Evolutionary conservation across 1,140 invertebrate genomes (phyloP).

Genomic region (Neodiprion lecontei): DNA sequence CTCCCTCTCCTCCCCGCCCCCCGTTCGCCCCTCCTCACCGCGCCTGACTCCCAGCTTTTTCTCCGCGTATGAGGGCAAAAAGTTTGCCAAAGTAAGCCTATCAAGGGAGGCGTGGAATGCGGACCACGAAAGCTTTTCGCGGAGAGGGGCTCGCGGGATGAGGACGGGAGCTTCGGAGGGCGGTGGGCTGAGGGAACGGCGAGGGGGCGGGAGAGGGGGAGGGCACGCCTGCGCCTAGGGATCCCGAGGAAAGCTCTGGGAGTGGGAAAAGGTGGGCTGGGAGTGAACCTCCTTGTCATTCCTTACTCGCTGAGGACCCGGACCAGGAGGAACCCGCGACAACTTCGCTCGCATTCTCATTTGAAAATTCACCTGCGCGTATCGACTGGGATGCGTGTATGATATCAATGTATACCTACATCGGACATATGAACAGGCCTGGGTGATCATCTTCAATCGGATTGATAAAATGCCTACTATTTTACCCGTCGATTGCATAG

Average conservation of each 20-base stretch:
- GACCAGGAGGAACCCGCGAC: conserved; percentile 23
- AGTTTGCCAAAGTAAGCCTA: conserved; percentile 49
- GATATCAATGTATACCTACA: conserved; percentile 25
- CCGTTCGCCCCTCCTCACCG: conserved; percentile 1
- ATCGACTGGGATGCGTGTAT: conserved; percentile 37
- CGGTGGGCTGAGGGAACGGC: conserved; percentile 26
- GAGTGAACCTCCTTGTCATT: conserved; percentile 37
- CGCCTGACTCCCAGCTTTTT: conserved; percentile 16
- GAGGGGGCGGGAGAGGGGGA: conserved; percentile 16
- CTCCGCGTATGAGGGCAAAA: conserved; percentile 32
- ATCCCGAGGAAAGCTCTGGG: too few relatives aligned
- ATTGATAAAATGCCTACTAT: too few relatives aligned
- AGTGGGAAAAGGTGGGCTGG: neutral
- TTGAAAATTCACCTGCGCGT: conserved; percentile 26
- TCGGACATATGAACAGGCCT: too few relatives aligned
- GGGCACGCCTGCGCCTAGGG: conserved; percentile 14
- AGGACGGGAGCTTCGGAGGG: conserved; percentile 5
- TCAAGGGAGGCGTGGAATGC: conserved; percentile 53
- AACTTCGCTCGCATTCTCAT: neutral
- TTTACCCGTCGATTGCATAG: too few relatives aligned
- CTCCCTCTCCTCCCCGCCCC: neutral
- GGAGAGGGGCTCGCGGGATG: conserved; percentile 38
- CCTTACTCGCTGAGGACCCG: conserved; percentile 32
- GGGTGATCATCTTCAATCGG: too few relatives aligned
- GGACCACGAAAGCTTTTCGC: conserved; percentile 37